Evolutionary conservation across 2,888 invertebrate species (phyloP).

Genomic region (Microplitis deprimator): DNA sequence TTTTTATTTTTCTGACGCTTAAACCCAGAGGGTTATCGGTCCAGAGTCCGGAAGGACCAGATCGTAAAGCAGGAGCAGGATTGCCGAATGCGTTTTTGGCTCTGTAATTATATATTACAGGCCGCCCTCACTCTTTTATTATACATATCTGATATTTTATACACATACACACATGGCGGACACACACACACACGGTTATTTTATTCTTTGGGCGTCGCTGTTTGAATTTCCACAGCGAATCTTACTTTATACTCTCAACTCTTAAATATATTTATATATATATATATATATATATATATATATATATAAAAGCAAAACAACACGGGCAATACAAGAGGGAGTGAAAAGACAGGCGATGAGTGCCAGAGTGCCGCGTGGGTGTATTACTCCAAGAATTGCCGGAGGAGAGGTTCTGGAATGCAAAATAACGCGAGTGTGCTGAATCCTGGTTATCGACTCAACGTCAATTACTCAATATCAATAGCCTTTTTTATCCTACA

Average conservation of each 20-base stretch:
- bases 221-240: not conserved
- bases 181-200: not conserved
- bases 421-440: conserved; percentile 13
- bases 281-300: not conserved
- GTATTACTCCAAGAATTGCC: conserved; percentile 27
- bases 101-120: conserved; percentile 25
- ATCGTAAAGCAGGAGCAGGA: conserved; percentile 17
- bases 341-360: conserved; percentile 32
- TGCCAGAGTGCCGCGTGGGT: conserved; percentile 33
- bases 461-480: conserved; percentile 28
- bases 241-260: not conserved
- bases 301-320: not conserved
- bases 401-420: conserved; percentile 30
- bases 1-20: not conserved
- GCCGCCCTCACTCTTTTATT: conserved; percentile 16
- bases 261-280: not conserved
- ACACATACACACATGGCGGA: not conserved
- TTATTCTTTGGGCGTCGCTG: conserved; percentile 11
- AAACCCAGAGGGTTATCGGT: conserved; percentile 5
- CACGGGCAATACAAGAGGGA: not conserved
- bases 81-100: conserved; percentile 8
- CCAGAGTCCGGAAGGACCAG: conserved; percentile 7
- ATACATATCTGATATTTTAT: conserved; percentile 9
- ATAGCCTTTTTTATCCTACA: conserved; percentile 2
- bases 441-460: conserved; percentile 21